Base-by-base conservation (phyloP, 2,113 vertebrate species). In the Tyto alba region DNA sequence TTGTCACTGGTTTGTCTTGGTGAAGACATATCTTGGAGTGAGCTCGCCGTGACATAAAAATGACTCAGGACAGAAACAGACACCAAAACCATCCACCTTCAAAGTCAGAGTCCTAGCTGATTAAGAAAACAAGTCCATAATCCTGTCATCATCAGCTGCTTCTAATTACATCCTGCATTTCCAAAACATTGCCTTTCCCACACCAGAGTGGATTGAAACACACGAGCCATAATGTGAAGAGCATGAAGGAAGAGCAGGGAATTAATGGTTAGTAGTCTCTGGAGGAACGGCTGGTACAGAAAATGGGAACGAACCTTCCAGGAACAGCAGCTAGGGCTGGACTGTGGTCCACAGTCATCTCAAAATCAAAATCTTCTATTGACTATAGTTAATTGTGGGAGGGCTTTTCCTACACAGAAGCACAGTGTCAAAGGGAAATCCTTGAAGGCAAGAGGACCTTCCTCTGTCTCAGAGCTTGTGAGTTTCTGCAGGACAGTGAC, bases 361-460 rank as follows among this genome's bases (percentile, higher is more conserved):
- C 38, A 74, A 68, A 92, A 86, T 84, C 40, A 95, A 72, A 60
- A 66, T 81, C 25, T 90, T 85, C 72, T 71, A 25, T 38, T 13
- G 1, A 48, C 87, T 57, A 11, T 73, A 92, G 50, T 57, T 83
- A 69, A 36, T 10, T 71, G 19, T 34, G 23, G 27, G 45, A 71
- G 10, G 19, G 6, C 7, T 75, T 81, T 64, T 69, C 79, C 68
- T 88, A 48, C 69, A 66, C 27, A 68, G 67, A 94, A 97, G 38
- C 18, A 94, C 59, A 87, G 63, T 89, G 53, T 74, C 87, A 72
- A 89, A 96, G 93, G 71, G 90, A 96, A 96, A 95, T 69, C 67
- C 63, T 93, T 63, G 85, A 76, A 71, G 11, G 7, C 25, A 50
- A 95, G 74, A 94, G 23, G 36, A 93, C 57, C 74, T 97, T 95